Conservation (phyloP, 2,113 vertebrate species). For the Barnardius zonarius region DNA sequence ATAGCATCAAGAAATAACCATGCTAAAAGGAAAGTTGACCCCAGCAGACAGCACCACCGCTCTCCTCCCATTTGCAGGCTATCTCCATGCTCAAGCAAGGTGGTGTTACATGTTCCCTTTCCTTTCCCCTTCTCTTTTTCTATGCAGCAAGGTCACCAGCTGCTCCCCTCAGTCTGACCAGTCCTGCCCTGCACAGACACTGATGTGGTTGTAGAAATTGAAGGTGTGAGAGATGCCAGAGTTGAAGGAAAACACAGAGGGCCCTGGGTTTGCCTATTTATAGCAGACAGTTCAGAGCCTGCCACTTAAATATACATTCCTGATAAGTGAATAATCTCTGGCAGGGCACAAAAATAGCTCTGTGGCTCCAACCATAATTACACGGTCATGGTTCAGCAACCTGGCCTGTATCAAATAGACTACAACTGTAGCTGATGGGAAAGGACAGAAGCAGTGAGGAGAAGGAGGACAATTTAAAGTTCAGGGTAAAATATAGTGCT, state of each 20-base stretch:
- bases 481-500: slow-evolving; percentile 44
- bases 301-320: slow-evolving; percentile 74
- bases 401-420: slow-evolving; percentile 6
- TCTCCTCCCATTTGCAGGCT: not conserved
- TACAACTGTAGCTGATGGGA: not conserved
- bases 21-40: not conserved
- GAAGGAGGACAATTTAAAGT: slow-evolving; percentile 27
- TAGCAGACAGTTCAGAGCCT: slow-evolving; percentile 65
- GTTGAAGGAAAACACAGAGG: not conserved
- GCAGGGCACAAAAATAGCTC: slow-evolving; percentile 70
- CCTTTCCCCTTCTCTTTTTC: not conserved
- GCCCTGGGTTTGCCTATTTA: slow-evolving; percentile 66
- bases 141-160: not conserved
- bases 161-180: not conserved
- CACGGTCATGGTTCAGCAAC: slow-evolving; percentile 46
- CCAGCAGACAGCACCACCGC: not conserved
- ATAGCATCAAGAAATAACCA: not conserved
- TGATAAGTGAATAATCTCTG: slow-evolving; percentile 75
- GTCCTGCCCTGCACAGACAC: not conserved
- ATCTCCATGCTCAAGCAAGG: accelerated
- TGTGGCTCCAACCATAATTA: slow-evolving; percentile 74
- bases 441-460: not conserved
- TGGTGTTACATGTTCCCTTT: not conserved
- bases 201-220: not conserved
- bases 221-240: not conserved